Base-by-base conservation (phyloP, 2,797 vertebrate species). In the Poecilia wingei region DNA sequence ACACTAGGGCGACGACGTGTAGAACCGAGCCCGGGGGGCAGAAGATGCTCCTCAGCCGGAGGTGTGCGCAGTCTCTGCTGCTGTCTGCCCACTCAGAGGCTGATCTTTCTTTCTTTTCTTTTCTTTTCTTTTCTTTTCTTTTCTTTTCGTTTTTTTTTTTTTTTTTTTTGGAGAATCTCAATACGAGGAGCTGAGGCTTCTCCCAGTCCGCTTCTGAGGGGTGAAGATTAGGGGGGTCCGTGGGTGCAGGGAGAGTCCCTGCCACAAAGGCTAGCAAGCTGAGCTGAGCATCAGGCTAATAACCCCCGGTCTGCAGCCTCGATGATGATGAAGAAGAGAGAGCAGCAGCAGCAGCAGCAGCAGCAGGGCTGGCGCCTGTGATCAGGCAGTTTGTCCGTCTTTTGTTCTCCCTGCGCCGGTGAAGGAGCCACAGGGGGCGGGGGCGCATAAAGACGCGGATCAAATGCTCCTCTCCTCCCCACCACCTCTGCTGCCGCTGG, bases 241-340 rank as follows among this genome's bases (percentile, higher is more conserved):
- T 2, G 85, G 91, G 90, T 93, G 90, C 94, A 92, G 90, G 91
- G 86, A 88, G 80, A 88, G 90, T 80, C 86, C 90, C 90, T 83
- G 89, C 90, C 92, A 93, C 91, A 92, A 91, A 92, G 92, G 89
- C 93, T 89, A 93, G 88, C 88, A 80, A 91, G 87, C 88, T 90
- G 91, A 79, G 85, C 74, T 51, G 87, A 93, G 91, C 94, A 93
- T 93, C 90, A 75, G 89, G 94, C 92, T 94, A 92, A 84, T 69
- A 69, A n/a, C 39, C 83, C 88, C 68, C 33, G 72, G 79, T 82
- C 84, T 74, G 78, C 81, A 83, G 79, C 82, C 78, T 88, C 90
- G 85, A 87, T 86, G 88, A 83, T 72, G 74, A 64, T 86, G 88
- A 68, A 12, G 6, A 53, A 3, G 20, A 51, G 49, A 51, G 22